Percentiles rank a stretch among this genome's conserved stretches.
phyloP scores from a whole-genome alignment of 2,797 vertebrate genomes.

The Acipenser oxyrinchus region DNA sequence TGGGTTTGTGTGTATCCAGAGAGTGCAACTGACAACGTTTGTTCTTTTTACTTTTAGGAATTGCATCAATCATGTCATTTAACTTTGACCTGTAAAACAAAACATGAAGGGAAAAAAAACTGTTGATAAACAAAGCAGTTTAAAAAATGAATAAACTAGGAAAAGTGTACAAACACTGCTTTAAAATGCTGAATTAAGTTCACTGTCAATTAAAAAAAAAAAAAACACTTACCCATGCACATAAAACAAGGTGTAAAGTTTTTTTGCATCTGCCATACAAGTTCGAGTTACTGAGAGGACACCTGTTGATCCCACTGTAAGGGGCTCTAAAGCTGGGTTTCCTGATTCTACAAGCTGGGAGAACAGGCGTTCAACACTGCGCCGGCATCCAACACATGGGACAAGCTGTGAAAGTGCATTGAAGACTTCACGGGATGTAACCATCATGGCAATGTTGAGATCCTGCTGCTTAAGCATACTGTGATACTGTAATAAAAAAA shows the following conservation, averaged over 20 bases:
- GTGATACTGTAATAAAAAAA: constrained; percentile 61
- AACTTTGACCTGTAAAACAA: constrained; percentile 75
- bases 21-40: constrained; percentile 95
- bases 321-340: constrained; percentile 85
- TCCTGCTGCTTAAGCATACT: constrained; percentile 87
- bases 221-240: constrained; percentile 75
- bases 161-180: neutral
- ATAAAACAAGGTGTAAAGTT: constrained; percentile 92
- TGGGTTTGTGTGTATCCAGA: constrained; percentile 94
- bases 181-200: neutral
- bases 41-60: constrained; percentile 98
- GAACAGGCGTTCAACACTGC: constrained; percentile 91
- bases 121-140: neutral
- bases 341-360: constrained; percentile 87
- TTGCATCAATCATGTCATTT: constrained; percentile 90
- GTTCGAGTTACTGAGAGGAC: constrained; percentile 81
- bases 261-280: constrained; percentile 84
- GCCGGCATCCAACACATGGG: constrained; percentile 89
- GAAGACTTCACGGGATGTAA: constrained; percentile 84
- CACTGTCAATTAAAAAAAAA: neutral
- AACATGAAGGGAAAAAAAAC: neutral
- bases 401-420: constrained; percentile 83
- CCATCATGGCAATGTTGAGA: constrained; percentile 82
- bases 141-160: no score
- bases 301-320: constrained; percentile 80